These are phyloP conservation scores for Gila orcuttii DNA, from an alignment of 2,113 vertebrate species.

Conservation along the genomic window DNA sequence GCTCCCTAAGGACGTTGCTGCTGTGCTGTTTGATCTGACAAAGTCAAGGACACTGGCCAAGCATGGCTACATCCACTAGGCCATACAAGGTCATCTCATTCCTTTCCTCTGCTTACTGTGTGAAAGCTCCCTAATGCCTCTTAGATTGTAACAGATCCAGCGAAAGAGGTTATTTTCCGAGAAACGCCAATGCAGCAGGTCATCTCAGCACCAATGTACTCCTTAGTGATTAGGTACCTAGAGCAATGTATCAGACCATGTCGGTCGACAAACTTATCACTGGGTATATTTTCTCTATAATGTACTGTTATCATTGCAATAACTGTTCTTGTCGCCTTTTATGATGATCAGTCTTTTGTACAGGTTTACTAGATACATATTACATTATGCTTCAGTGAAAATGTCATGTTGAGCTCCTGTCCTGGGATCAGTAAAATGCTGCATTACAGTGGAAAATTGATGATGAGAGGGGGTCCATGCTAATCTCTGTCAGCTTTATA, in stretches of 20 bases:
- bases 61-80: slow-evolving; percentile 41
- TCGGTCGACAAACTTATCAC: slow-evolving; percentile 37
- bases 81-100: slow-evolving; percentile 63
- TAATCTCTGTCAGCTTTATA: not conserved
- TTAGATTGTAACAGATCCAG: slow-evolving; percentile 61
- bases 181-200: slow-evolving; percentile 64
- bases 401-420: not conserved
- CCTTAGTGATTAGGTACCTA: slow-evolving; percentile 63
- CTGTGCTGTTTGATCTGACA: slow-evolving; percentile 54
- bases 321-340: slow-evolving; percentile 17
- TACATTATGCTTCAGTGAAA: slow-evolving; percentile 12
- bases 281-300: slow-evolving; percentile 9
- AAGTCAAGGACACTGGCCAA: slow-evolving; percentile 61
- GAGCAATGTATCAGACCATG: slow-evolving; percentile 36
- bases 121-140: slow-evolving; percentile 48
- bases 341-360: not conserved
- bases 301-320: not conserved
- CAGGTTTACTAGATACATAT: not conserved
- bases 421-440: not conserved
- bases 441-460: not conserved
- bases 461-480: not conserved
- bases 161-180: slow-evolving; percentile 54
- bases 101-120: slow-evolving; percentile 37
- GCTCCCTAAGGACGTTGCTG: slow-evolving; percentile 49
- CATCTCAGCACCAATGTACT: slow-evolving; percentile 56